Evolutionary conservation across 2,797 vertebrate genomes (phyloP), one percentile per base, ranked within the genome.

Genomic region (Clarias fuscus): DNA sequence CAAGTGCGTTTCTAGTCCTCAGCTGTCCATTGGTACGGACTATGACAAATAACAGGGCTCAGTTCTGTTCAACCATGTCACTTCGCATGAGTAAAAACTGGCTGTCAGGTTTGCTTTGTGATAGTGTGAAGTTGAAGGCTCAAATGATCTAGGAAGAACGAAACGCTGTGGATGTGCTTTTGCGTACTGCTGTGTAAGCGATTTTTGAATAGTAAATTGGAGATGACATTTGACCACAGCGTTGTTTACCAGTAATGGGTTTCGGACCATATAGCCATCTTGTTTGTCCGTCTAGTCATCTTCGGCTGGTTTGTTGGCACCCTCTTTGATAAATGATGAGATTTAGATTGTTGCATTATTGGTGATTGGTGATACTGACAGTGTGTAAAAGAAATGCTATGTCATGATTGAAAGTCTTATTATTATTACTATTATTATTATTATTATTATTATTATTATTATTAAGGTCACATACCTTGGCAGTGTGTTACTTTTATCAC

Each of bases 261-360:
- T 78, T 86, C 61, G 22, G 72, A 88, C 79, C 68, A 65, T 83
- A 85, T 72, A 72, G 79, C 24, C 65, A 79, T 81, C 75, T 84
- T 84, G n/a, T 88, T 75, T 87, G 83, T 89, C 65, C 59, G 88
- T 87, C 75, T 73, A 78, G 76, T 89, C 58, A 86, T 84, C 76
- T 83, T 58, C 68, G 67, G 80, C 64, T 68, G 75, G 64, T 73
- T 75, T 86, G 73, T 56, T 68, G 83, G 24, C 67, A 20, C n/a
- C 70, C 22, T 65, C 61, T 85, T 83, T 86, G 79, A 85, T 77
- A 82, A 85, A 27, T 71, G 79, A 88, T 78, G 84, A 88, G 64
- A 70, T 78, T 80, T 80, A 59, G 75, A 85, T 62, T 75, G 56
- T 33, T 18, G 77, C 62, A 82, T 77, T 65, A 70, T 70, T 43